Conservation (phyloP, 2,888 invertebrate genomes). For the Sinodicranocentrus sp. region DNA sequence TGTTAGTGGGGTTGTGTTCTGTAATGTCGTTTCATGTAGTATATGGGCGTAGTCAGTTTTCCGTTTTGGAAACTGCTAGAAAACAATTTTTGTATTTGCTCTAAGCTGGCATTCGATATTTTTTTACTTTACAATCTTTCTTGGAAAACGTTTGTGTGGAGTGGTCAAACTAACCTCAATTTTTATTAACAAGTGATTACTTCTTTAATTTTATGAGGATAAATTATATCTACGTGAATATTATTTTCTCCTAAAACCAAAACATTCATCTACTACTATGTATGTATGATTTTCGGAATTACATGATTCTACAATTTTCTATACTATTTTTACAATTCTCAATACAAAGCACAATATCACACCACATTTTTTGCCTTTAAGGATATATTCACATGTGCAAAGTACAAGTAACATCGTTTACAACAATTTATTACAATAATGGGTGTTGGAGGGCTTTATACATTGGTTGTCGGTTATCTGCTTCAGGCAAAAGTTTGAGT, state of each 20-base stretch:
- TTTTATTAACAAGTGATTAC: background rate
- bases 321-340: background rate
- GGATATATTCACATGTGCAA: background rate
- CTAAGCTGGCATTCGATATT: no score
- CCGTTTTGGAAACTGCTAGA: constrained; percentile 2
- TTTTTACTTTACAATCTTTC: background rate
- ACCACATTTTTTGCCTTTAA: background rate
- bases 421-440: background rate
- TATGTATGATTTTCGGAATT: no score
- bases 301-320: no score
- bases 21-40: background rate
- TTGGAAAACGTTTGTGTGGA: constrained; percentile 1
- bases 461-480: background rate
- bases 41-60: constrained; percentile 8
- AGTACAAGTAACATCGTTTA: background rate
- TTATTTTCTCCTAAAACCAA: constrained; percentile 1
- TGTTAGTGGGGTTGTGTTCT: no score
- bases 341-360: background rate
- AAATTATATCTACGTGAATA: background rate
- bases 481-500: background rate
- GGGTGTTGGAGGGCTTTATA: no score
- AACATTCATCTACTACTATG: no score
- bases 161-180: constrained; percentile 11
- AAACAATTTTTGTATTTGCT: no score
- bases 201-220: constrained; percentile 3